These are phyloP conservation scores for Papilio helenus DNA, from an alignment of 1,140 invertebrate genomes.

Conservation along the genomic window DNA sequence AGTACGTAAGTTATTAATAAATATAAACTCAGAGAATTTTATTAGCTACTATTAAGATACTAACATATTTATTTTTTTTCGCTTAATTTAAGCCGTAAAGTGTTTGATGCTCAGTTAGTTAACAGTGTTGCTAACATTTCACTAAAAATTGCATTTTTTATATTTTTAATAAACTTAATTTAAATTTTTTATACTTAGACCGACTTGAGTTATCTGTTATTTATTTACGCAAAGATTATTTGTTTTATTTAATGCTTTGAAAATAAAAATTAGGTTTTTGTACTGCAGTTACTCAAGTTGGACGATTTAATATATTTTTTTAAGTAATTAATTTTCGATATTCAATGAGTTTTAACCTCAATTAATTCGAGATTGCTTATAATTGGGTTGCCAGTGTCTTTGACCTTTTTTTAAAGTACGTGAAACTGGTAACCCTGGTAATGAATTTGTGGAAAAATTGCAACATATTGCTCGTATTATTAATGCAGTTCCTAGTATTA, in stretches of 20 bases:
- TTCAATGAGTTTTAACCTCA: slow-evolving; percentile 17
- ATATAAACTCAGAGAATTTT: slow-evolving; percentile 39
- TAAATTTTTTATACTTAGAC: slow-evolving; percentile 29
- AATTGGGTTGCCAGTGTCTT: slow-evolving; percentile 29
- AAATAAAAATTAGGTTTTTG: neutral
- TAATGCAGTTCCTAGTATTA: slow-evolving; percentile 36
- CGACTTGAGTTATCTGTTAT: neutral
- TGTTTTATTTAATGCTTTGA: neutral
- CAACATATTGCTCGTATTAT: slow-evolving; percentile 15
- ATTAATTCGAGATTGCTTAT: slow-evolving; percentile 24
- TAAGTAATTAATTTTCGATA: slow-evolving; percentile 2
- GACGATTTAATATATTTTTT: slow-evolving; percentile 16
- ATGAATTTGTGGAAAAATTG: neutral
- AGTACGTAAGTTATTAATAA: slow-evolving; percentile 29
- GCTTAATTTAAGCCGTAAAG: slow-evolving; percentile 58
- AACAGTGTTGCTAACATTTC: slow-evolving; percentile 44
- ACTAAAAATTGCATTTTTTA: slow-evolving; percentile 44
- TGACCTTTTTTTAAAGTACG: neutral
- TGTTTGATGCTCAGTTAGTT: slow-evolving; percentile 38
- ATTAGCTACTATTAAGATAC: slow-evolving; percentile 47
- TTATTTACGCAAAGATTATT: neutral
- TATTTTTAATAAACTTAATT: slow-evolving; percentile 35
- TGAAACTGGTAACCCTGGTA: neutral
- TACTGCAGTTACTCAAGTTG: neutral
- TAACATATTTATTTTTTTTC: slow-evolving; percentile 73